phyloP scores from a whole-genome alignment of 2,113 vertebrate genomes.

The Pungitius pungitius region DNA sequence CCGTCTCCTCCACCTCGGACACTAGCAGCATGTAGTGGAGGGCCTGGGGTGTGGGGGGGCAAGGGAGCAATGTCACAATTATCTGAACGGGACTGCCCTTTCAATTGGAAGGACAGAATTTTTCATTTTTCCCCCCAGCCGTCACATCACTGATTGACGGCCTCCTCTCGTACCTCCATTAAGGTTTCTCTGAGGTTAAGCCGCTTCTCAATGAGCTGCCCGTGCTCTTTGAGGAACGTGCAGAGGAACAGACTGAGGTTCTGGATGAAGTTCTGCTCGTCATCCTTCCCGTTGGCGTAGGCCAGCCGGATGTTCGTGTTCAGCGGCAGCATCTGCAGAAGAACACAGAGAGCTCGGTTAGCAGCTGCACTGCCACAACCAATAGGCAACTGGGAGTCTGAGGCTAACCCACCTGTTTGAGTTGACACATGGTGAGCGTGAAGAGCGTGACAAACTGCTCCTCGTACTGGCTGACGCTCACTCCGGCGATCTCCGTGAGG shows the following conservation, averaged over 20 bases:
- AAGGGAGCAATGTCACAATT: neutral
- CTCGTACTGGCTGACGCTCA: constrained; percentile 98
- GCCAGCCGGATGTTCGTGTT: constrained; percentile 98
- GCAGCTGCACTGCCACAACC: neutral
- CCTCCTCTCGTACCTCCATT: constrained; percentile 88
- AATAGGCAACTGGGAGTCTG: accelerated
- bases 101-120: neutral
- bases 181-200: constrained; percentile 95
- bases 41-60: constrained; percentile 91
- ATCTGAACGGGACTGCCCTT: neutral
- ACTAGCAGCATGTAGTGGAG: constrained; percentile 99
- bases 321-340: constrained; percentile 93
- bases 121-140: too few species aligned
- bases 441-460: constrained; percentile 98
- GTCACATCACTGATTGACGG: neutral
- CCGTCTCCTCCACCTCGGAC: constrained; percentile 98
- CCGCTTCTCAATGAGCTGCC: constrained; percentile 95
- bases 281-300: constrained; percentile 96
- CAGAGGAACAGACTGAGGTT: constrained; percentile 99
- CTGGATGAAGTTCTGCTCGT: constrained; percentile 99
- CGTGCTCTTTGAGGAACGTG: constrained; percentile 98
- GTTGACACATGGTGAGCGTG: constrained; percentile 98
- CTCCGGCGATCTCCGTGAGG: constrained; percentile 98
- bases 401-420: constrained; percentile 88
- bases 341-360: neutral